Base-by-base conservation (phyloP, 2,113 vertebrate species). In the Uria aalge region DNA sequence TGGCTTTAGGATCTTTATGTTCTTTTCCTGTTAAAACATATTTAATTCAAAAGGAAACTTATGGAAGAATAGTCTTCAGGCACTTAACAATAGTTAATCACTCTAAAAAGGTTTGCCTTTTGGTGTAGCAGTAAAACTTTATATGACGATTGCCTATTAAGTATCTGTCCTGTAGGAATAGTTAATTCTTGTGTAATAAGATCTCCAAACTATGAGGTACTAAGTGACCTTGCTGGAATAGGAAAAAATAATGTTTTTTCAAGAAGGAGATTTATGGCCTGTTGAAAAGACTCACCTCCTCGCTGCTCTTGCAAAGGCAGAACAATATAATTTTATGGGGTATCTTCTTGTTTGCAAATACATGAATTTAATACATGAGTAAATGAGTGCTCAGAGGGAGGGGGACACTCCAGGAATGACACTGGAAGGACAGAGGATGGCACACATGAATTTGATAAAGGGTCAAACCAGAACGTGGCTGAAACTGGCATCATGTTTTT, bases 11-110 rank as follows among this genome's bases (percentile, higher is more conserved):
- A 76, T 78, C 8, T 60, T 81, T 78, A 88, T 50, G 53, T 85
- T 92, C 52, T 88, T 96, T 92, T 93, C 50, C 76, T 32, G 8
- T 91, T 94, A 86, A 96, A 96, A 92, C 30, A 62, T 38, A 84
- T 87, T 96, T 90, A 72, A 50, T 92, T 83, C 75, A 71, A 80
- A 94, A 59, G n/a, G 69, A 92, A 48, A 57, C 69, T 77, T 72
- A 82, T 9, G 64, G 50, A 92, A 96, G 48, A 74, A 80, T 53
- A 47, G 5, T 86, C 55, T 71, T 90, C 82, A 63, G 75, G 67
- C 52, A 86, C 53, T 92, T 93, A 60, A 36, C 38, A 60, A 94
- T 69, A 92, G 53, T 96, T 95, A 92, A 75, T 92, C 45, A 20
- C 73, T 85, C n/a, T 90, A 34, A 45, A 92, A 87, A 81, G 55